Evolutionary conservation across 37 sponge, comb jelly and placozoan species (phyloP).

Genomic region (Crambe crambe): DNA sequence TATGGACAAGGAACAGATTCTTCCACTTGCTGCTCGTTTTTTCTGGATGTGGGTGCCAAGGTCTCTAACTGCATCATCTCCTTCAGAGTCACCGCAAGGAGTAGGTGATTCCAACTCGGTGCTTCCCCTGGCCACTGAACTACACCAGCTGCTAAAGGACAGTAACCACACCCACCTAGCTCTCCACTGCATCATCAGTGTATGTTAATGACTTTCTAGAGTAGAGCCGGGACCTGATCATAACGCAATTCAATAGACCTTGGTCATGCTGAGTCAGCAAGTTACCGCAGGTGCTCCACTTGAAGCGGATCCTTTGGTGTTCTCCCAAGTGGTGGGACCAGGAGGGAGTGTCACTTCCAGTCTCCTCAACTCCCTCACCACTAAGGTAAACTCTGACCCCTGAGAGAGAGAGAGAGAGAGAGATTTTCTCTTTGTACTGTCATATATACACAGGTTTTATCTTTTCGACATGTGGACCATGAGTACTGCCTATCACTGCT

Average conservation of each 20-base stretch:
- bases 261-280: not conserved
- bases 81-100: no score
- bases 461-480: conserved; percentile 41
- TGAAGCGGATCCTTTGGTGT: no score
- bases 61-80: no score
- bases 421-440: not conserved
- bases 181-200: conserved; percentile 26
- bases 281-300: not conserved
- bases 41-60: no score
- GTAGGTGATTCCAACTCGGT: not conserved
- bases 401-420: no score
- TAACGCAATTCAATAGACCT: no score
- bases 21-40: conserved; percentile 15
- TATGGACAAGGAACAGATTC: conserved; percentile 9
- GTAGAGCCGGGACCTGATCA: no score
- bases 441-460: conserved; percentile 23
- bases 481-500: conserved; percentile 45
- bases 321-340: no score
- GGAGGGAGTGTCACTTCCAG: not conserved
- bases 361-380: conserved; percentile 2
- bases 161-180: conserved; percentile 41
- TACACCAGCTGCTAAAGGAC: conserved; percentile 21
- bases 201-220: no score
- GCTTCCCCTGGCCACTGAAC: not conserved
- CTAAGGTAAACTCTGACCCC: not conserved